Conservation (phyloP, 2,888 invertebrate genomes). For the Aplocera efformata region DNA sequence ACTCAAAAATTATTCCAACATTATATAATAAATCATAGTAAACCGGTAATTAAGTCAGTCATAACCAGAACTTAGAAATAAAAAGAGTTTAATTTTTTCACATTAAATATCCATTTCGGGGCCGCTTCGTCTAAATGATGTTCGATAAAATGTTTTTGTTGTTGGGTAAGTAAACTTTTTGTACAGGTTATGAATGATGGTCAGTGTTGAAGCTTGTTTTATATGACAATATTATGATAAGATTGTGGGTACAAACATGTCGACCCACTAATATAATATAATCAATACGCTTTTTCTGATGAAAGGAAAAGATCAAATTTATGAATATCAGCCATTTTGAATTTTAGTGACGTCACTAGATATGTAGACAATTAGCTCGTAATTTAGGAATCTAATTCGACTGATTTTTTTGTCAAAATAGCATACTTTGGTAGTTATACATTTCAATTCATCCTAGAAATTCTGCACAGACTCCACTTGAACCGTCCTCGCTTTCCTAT, state of each 20-base stretch:
- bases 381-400: too few species aligned
- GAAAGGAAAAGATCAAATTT: too few species aligned
- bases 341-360: too few species aligned
- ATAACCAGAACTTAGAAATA: conserved; percentile 70
- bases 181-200: conserved; percentile 13
- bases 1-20: conserved; percentile 72
- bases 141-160: conserved; percentile 28
- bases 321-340: neutral
- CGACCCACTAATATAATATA: too few species aligned
- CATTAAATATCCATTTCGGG: conserved; percentile 73
- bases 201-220: conserved; percentile 4
- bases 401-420: too few species aligned
- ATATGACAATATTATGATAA: neutral
- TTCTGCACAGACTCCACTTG: too few species aligned
- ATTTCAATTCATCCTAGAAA: too few species aligned
- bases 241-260: neutral
- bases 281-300: too few species aligned
- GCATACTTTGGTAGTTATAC: too few species aligned
- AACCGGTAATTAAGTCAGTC: conserved; percentile 79
- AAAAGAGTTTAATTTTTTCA: conserved; percentile 74
- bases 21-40: conserved; percentile 79
- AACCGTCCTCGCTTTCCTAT: too few species aligned
- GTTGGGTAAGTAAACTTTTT: conserved; percentile 5
- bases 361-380: too few species aligned
- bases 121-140: conserved; percentile 25